Conservation (phyloP, 2,888 invertebrate species). For the Caenorhabditis japonica region DNA sequence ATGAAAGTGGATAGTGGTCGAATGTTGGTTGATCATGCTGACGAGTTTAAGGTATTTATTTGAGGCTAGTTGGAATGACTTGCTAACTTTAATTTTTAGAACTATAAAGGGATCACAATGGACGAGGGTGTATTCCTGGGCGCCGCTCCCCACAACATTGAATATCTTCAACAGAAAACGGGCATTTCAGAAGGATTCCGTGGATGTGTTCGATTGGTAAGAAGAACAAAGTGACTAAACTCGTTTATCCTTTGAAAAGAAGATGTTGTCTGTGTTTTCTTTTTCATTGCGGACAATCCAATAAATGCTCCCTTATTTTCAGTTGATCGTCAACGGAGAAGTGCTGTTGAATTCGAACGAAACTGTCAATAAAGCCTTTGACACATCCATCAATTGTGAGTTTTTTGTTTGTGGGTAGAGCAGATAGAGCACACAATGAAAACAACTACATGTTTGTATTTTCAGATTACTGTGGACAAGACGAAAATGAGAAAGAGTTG, state of each 20-base stretch:
- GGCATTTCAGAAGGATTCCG: conserved; percentile 56
- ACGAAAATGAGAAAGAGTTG: conserved; percentile 11
- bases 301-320: background rate
- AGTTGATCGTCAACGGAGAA: conserved; percentile 59
- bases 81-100: conserved; percentile 31
- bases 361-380: conserved; percentile 55
- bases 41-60: conserved; percentile 51
- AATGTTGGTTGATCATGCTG: conserved; percentile 48
- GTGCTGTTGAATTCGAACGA: conserved; percentile 49
- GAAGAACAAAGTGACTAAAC: conserved; percentile 19
- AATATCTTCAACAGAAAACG: conserved; percentile 59
- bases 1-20: conserved; percentile 49
- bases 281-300: background rate
- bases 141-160: conserved; percentile 61
- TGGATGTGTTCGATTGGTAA: conserved; percentile 58
- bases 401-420: background rate
- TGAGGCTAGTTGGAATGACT: background rate
- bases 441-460: background rate
- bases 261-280: no score
- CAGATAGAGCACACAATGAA: no score
- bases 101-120: conserved; percentile 67
- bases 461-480: conserved; percentile 53
- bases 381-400: conserved; percentile 46
- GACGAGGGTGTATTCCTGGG: conserved; percentile 66
- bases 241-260: conserved; percentile 28